Conservation (phyloP, 2,113 vertebrate species). For the Suncus etruscus region DNA sequence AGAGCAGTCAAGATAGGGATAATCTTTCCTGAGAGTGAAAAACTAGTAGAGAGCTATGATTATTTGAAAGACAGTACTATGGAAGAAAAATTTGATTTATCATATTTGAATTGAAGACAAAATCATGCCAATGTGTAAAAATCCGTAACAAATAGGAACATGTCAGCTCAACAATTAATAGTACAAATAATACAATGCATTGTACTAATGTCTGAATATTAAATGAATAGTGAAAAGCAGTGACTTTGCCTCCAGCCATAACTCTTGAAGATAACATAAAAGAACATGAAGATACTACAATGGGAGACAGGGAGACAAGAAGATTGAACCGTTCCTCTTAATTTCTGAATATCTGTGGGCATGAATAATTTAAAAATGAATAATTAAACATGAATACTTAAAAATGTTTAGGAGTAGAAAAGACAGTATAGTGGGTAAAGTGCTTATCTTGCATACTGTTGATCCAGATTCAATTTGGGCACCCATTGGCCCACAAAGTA, state of each 20-base stretch:
- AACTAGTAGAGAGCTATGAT: background rate
- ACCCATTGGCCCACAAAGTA: too few species aligned
- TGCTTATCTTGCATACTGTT: too few species aligned
- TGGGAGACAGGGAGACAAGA: background rate
- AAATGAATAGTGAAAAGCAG: background rate
- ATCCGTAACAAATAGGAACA: background rate
- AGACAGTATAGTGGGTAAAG: too few species aligned
- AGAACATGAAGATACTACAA: background rate
- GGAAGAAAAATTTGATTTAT: background rate
- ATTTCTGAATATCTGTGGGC: background rate
- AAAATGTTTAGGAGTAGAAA: background rate
- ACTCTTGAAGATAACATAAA: background rate
- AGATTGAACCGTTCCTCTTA: background rate
- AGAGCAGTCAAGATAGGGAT: conserved; percentile 15
- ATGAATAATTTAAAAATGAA: background rate
- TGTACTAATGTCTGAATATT: background rate
- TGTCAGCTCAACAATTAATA: background rate
- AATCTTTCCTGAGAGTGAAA: conserved; percentile 7
- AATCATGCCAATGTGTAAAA: background rate
- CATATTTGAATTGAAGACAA: background rate
- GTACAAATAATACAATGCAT: too few species aligned
- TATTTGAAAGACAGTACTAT: conserved; percentile 22
- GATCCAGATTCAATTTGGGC: too few species aligned
- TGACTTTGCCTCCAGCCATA: background rate
- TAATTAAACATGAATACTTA: conserved; percentile 31